Percentiles rank a stretch among this genome's conserved stretches.
These are phyloP conservation scores for Chymomyza procnemis DNA, from an alignment of 2,888 invertebrate species.

Conservation along the genomic window DNA sequence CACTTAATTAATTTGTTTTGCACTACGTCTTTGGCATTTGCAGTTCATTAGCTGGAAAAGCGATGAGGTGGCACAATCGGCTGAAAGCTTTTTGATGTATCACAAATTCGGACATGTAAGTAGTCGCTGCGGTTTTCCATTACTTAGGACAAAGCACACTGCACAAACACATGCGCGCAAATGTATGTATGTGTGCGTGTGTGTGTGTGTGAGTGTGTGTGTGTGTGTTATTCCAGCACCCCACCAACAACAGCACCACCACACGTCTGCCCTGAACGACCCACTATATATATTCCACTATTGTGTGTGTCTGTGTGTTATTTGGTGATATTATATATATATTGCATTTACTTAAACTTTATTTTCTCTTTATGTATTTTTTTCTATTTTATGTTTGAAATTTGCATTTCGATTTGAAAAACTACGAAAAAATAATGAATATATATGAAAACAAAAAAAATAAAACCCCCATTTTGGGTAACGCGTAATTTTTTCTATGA, in stretches of 20 bases:
- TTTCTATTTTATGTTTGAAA: conserved; percentile 48
- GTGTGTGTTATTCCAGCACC: conserved; percentile 1
- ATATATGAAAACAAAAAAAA: background rate
- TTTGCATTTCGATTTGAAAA: conserved; percentile 10
- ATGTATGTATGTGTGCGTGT: too few relatives aligned
- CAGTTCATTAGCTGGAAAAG: conserved; percentile 91
- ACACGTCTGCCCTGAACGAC: background rate
- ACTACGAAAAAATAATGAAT: conserved; percentile 20
- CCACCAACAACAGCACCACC: background rate
- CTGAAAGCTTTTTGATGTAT: conserved; percentile 91
- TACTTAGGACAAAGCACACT: background rate
- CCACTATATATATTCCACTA: conserved; percentile 5
- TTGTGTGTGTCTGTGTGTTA: conserved; percentile 35
- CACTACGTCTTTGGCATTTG: conserved; percentile 16
- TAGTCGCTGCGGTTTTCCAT: conserved; percentile 56
- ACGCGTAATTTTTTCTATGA: conserved; percentile 19
- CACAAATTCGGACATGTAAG: conserved; percentile 96
- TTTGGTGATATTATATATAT: conserved; percentile 37
- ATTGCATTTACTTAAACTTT: conserved; percentile 53
- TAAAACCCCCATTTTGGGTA: background rate
- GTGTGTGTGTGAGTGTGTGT: too few relatives aligned
- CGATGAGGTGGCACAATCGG: conserved; percentile 90
- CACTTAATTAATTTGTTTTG: conserved; percentile 22
- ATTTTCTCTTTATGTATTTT: conserved; percentile 35
- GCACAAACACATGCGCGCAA: conserved; percentile 5